Base-by-base conservation (phyloP, 1,140 invertebrate species). In the Drosophila subpulchrella region DNA sequence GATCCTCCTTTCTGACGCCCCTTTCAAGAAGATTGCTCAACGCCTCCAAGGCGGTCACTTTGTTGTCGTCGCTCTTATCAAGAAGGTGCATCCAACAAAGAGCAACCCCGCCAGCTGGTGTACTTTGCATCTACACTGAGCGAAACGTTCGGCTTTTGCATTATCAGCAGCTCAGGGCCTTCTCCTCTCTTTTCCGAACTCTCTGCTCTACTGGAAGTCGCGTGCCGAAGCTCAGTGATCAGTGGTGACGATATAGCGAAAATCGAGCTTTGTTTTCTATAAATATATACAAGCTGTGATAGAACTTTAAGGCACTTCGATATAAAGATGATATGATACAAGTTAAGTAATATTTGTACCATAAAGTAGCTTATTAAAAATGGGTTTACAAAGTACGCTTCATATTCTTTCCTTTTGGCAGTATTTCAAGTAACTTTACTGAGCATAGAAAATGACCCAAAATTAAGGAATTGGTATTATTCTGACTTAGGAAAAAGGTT, bases 21-120 rank as follows among this genome's bases (percentile, higher is more conserved):
- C 24, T 53, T 36, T 17, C 50, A 4, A 17, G 11, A 6, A 51
- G n/a, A 51, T 51, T 32, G 50, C 32, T 12, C 5, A 50, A 32
- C 48, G 60, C 55, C 39, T 60, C 15, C 55, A 46, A 46, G 61
- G 32, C 66, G 39, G 81, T 60, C 62, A 77, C 77, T 84, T 84
- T 85, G 81, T 85, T 77, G 73, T 85, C 48, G 42, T n/a, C 13
- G 32, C 15, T 24, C 48, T 75, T 79, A 79, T 79, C 77, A 47
- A 36, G 53, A 44, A 58, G 76, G 75, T 78, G 75, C 75, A 71
- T 71, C 75, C 44, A 65, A 47, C 57, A 75, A 74, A 68, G 42
- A 47, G 46, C 53, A 42, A 32, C 27, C 51, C 60, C 47, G 46
- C 51, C 20, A 48, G 32, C 38, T 27, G 62, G 17, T 53, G 62